Evolutionary conservation across 2,888 invertebrate species (phyloP).

Genomic region (Oscheius onirici): DNA sequence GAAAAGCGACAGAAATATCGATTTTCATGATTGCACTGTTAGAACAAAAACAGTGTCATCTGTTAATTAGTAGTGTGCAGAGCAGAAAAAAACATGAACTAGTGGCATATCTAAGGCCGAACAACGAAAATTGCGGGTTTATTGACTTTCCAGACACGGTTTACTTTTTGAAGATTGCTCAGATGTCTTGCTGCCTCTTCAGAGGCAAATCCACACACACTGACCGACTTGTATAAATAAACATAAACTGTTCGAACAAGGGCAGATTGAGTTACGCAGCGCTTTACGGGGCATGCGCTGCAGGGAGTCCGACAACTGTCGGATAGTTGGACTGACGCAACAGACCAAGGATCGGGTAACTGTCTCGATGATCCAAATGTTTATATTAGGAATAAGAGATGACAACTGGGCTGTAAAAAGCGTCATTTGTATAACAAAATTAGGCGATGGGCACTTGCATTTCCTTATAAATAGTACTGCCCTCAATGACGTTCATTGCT

Average conservation of each 20-base stretch:
- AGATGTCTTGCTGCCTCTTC: constrained; percentile 9
- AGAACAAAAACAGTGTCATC: too few species aligned
- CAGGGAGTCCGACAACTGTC: too few species aligned
- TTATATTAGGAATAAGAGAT: constrained; percentile 4
- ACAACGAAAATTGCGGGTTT: too few species aligned
- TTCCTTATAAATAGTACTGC: constrained; percentile 9
- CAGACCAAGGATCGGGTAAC: too few species aligned
- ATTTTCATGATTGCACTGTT: too few species aligned
- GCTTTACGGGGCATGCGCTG: neutral
- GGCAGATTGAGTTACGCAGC: constrained; percentile 6
- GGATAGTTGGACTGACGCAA: too few species aligned
- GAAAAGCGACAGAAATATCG: too few species aligned
- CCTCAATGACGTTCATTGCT: constrained; percentile 1
- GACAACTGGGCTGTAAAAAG: neutral
- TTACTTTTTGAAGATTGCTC: neutral
- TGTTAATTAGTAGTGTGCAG: too few species aligned
- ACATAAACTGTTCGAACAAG: constrained; percentile 27
- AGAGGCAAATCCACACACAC: neutral
- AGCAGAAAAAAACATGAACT: too few species aligned
- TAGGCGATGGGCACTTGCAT: neutral
- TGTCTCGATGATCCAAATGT: neutral
- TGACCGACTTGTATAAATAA: constrained; percentile 22
- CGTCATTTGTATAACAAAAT: constrained; percentile 14
- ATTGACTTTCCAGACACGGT: too few species aligned
- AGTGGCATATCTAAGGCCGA: too few species aligned